These are phyloP conservation scores for Scaptomyza reducta DNA, from an alignment of 2,888 invertebrate genomes.

Conservation along the genomic window DNA sequence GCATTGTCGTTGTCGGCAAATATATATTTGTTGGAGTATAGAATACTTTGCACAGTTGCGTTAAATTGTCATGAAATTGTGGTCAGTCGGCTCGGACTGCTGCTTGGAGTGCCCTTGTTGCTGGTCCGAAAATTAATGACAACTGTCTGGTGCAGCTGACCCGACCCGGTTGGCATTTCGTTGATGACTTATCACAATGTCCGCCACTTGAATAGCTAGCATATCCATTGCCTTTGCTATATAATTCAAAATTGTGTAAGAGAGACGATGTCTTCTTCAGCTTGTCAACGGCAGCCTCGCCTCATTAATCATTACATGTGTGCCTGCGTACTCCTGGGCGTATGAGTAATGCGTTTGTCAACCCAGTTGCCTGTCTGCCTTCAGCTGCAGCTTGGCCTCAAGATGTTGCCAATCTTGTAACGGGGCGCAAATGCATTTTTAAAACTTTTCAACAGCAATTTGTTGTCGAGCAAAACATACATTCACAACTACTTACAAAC, in stretches of 20 bases:
- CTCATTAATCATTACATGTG: conserved; percentile 62
- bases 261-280: conserved; percentile 47
- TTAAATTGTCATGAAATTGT: conserved; percentile 77
- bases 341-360: conserved; percentile 70
- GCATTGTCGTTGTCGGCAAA: conserved; percentile 37
- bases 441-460: conserved; percentile 69
- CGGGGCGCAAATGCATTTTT: conserved; percentile 65
- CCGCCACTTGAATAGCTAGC: conserved; percentile 53
- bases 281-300: conserved; percentile 62
- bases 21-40: conserved; percentile 5
- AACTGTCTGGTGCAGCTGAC: conserved; percentile 75
- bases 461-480: conserved; percentile 62
- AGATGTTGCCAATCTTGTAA: conserved; percentile 34
- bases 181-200: conserved; percentile 77
- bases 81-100: conserved; percentile 39
- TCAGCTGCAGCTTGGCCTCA: conserved; percentile 21
- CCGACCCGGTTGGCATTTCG: conserved; percentile 43
- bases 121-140: conserved; percentile 75
- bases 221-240: conserved; percentile 57
- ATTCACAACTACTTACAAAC: conserved; percentile 19
- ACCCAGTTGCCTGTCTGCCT: conserved; percentile 7
- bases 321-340: conserved; percentile 38
- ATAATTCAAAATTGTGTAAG: conserved; percentile 70
- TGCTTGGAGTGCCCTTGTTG: conserved; percentile 36
- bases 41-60: conserved; percentile 60